These are phyloP conservation scores for Sialis fuliginosa DNA, from an alignment of 2,888 invertebrate species.

Conservation along the genomic window DNA sequence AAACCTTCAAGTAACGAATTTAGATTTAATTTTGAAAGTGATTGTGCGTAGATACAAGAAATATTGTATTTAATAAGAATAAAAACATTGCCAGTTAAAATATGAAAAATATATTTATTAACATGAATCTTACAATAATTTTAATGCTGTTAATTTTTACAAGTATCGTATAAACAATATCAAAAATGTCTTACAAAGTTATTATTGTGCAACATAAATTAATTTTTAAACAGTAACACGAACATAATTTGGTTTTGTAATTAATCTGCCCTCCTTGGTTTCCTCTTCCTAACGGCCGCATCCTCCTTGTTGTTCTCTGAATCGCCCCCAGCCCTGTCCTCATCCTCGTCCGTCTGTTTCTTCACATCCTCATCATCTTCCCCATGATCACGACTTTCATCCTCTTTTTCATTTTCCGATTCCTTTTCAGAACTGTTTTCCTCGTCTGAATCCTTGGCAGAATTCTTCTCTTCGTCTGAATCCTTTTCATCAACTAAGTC, in stretches of 20 bases:
- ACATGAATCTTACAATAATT: too few species aligned
- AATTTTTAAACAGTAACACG: not conserved
- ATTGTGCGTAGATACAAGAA: too few species aligned
- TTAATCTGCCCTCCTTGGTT: slow-evolving; percentile 56
- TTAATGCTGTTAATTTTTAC: too few species aligned
- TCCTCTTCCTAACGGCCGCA: slow-evolving; percentile 45
- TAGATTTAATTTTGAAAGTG: slow-evolving; percentile 9
- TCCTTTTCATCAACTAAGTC: slow-evolving; percentile 40
- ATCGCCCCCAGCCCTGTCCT: not conserved
- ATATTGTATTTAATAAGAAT: too few species aligned
- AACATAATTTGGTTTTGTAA: not conserved
- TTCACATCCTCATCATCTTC: slow-evolving; percentile 11
- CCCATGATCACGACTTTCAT: slow-evolving; percentile 17
- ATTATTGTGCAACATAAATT: too few species aligned
- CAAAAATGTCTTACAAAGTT: too few species aligned
- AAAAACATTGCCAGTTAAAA: too few species aligned
- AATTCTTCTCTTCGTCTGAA: slow-evolving; percentile 10
- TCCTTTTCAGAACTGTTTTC: slow-evolving; percentile 17
- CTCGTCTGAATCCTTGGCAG: slow-evolving; percentile 29
- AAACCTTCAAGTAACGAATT: slow-evolving; percentile 7
- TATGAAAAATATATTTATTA: too few species aligned
- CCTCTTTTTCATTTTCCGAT: slow-evolving; percentile 14
- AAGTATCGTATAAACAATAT: too few species aligned
- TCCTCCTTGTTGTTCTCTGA: slow-evolving; percentile 19
- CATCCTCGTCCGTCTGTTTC: slow-evolving; percentile 1